phyloP scores from a whole-genome alignment of 1,140 invertebrate genomes.

The Tetramorium alpestre region DNA sequence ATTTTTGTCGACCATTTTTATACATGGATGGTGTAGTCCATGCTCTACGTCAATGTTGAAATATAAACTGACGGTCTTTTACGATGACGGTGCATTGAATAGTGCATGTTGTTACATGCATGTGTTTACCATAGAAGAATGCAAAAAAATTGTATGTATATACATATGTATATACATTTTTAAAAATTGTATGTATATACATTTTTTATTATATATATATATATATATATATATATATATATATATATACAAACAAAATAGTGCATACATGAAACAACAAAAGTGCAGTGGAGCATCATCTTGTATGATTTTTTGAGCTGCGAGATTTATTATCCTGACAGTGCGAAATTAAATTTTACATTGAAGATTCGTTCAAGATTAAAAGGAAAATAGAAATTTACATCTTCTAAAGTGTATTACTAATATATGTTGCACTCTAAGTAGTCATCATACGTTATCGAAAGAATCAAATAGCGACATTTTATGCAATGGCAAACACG shows the following conservation, averaged over 20 bases:
- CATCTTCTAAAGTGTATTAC: background rate
- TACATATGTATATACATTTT: too few species aligned
- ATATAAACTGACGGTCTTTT: too few species aligned
- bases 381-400: background rate
- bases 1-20: too few species aligned
- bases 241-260: background rate
- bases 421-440: background rate
- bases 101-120: background rate
- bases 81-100: too few species aligned
- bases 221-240: too few species aligned
- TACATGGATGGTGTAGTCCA: too few species aligned
- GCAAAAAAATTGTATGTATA: background rate
- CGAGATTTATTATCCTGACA: background rate
- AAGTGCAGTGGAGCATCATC: background rate
- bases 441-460: background rate
- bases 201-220: background rate
- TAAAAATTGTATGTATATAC: background rate
- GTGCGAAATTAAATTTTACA: background rate
- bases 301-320: background rate
- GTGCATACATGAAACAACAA: background rate
- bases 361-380: background rate
- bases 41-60: too few species aligned
- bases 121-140: background rate
- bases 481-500: background rate
- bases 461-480: background rate